Conservation (phyloP, 2,797 vertebrate genomes). For the Anguilla marmorata region DNA sequence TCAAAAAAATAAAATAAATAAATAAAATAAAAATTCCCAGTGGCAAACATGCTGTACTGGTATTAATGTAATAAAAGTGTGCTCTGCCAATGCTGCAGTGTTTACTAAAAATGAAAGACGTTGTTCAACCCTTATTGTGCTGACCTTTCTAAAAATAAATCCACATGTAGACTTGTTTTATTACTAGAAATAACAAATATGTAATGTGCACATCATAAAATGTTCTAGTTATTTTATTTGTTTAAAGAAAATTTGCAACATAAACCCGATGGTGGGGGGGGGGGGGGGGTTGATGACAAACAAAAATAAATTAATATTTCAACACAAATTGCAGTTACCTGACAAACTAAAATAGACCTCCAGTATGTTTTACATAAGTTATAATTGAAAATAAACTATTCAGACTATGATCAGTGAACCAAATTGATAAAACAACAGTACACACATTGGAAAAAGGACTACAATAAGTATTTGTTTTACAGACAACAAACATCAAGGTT, state of each 20-base stretch:
- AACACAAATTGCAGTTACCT: background rate
- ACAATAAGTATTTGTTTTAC: background rate
- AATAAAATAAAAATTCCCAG: background rate
- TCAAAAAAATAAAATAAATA: background rate
- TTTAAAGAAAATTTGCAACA: conserved; percentile 41
- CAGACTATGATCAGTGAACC: background rate
- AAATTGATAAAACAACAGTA: background rate
- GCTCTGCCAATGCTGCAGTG: background rate
- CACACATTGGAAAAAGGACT: background rate
- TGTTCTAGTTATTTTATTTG: conserved; percentile 11
- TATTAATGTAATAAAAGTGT: background rate
- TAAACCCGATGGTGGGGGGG: background rate
- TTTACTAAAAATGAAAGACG: background rate
- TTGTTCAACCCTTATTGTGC: background rate
- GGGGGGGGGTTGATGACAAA: conserved; percentile 29
- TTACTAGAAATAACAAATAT: background rate
- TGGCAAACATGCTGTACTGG: background rate
- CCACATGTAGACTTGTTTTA: background rate
- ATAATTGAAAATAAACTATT: background rate
- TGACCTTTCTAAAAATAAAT: background rate
- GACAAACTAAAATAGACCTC: conserved; percentile 17
- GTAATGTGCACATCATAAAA: background rate
- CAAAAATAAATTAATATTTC: conserved; percentile 28
- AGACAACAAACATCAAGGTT: conserved; percentile 7
- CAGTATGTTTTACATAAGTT: background rate